phyloP scores from a whole-genome alignment of 2,113 vertebrate species.

The Raphicerus campestris region DNA sequence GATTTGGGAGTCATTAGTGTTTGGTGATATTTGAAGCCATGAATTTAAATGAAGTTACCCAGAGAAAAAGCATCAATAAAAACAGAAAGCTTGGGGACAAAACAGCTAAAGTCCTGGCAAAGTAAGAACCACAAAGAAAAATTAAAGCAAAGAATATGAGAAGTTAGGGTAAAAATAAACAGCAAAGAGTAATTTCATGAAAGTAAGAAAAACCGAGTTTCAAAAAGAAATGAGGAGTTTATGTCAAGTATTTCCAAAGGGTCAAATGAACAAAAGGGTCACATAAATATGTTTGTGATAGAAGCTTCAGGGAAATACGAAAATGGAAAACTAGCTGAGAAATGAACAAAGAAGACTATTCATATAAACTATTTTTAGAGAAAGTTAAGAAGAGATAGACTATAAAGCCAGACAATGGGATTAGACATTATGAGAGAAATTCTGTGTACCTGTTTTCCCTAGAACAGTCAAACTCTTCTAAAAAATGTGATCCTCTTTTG shows the following conservation, averaged over 20 bases:
- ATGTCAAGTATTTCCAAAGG: background rate
- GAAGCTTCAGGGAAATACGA: background rate
- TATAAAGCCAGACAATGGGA: background rate
- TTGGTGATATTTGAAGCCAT: background rate
- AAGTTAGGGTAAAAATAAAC: background rate
- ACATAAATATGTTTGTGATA: background rate
- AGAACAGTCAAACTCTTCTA: background rate
- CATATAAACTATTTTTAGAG: background rate
- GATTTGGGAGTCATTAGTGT: background rate
- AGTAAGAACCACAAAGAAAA: background rate
- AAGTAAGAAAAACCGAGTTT: background rate
- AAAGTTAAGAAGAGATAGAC: background rate
- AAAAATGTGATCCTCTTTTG: background rate
- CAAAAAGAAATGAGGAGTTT: background rate
- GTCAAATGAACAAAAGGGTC: background rate
- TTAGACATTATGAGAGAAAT: constrained; percentile 8
- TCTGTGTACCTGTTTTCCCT: background rate
- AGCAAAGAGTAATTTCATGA: background rate
- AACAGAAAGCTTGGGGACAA: background rate
- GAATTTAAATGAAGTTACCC: constrained; percentile 2
- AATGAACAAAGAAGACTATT: background rate
- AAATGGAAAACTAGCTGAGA: background rate
- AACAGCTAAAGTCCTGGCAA: background rate
- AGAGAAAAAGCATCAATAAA: background rate
- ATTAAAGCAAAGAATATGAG: background rate